Evolutionary conservation across 2,888 invertebrate species (phyloP), one percentile per base, ranked within the genome.

Genomic region (Tetrapedia diversipes): DNA sequence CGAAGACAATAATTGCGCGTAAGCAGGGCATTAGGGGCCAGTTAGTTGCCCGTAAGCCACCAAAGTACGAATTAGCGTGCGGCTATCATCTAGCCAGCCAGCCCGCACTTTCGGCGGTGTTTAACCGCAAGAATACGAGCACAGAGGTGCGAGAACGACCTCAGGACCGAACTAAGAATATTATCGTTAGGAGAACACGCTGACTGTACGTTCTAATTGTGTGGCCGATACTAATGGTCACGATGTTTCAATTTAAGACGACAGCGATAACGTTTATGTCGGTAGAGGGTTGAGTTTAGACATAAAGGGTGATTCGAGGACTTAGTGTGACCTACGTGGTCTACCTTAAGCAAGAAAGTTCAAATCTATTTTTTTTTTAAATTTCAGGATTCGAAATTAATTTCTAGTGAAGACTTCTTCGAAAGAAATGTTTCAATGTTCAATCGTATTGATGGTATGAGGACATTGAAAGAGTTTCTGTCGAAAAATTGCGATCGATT

Each of bases 1-100:
- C 63, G 53, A 72, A 54, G 78, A 37, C 64, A 65, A 89, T 88
- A 88, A 89, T 86, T 82, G 80, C 72, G 80, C 82, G 79, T 86
- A 87, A 87, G 85, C 86, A 83, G 86, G 80, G 85, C 86, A 85
- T 88, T 88, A 87, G 77, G 83, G 80, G 83, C n/a, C 84, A 89
- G 85, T 87, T 89, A 86, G 88, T 87, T 86, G 86, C 78, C 85
- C 84, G 84, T 75, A 71, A 82, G 65, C 72, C 80, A 73, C 77
- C 80, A 64, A 81, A 85, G 83, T 80, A 72, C 68, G 80, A 81
- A 84, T 81, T 82, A 78, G 69, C 72, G 77, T 60, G 76, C 67
- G 47, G 32, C 24, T 37, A 59, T 77, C 39, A 59, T 29, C 32
- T 70, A 41, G 69, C 8, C 14, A 14, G 57, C 61, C n/a, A 11